Base-by-base conservation (phyloP, 1,140 invertebrate genomes). In the Nomia melanderi region DNA sequence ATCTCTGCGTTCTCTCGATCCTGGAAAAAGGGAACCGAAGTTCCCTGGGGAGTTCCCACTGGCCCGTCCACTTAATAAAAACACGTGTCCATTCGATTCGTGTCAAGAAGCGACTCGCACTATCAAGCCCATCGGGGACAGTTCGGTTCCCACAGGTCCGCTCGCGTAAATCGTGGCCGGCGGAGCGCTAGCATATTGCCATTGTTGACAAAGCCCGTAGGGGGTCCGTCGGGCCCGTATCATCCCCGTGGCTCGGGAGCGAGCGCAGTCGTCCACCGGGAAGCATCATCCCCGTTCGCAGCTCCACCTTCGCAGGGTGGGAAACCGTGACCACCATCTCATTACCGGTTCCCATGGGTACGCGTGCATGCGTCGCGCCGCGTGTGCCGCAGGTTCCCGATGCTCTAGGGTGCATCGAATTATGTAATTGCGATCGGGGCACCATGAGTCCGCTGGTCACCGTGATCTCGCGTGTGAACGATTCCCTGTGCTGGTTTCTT, bases 281-380 rank as follows among this genome's bases (percentile, higher is more conserved):
- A 27, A 39, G 44, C 31, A 56, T 60, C 41, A 71, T 81, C 74
- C 78, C 60, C 60, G 29, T 66, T 27, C 29, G 73, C 36, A 39
- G 36, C 1, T 57, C 81, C 79, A 82, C 83, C 85, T 89, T 78
- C 76, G 77, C 78, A 75, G 86, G 89, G 88, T 90, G 90, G 88
- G 87, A 89, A 89, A 88, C 85, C 87, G 82, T 90, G 90, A 90
- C 91, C 91, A 89, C 91, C 90, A 91, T 92, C 91, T 91, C 90
- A 92, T 92, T 92, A 92, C 87, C 81, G 79, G 91, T 92, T 92
- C 91, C 91, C 91, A 92, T 91, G 91, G 89, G 91, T 86, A 79
- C 85, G 77, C 71, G 72, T 86, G 77, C 76, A 59, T 59, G 72
- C 81, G 77, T 77, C 73, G 74, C 83, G 88, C 89, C 85, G 89